Conservation (phyloP, 1,140 invertebrate genomes). For the Leptinotarsa undecemlineata region DNA sequence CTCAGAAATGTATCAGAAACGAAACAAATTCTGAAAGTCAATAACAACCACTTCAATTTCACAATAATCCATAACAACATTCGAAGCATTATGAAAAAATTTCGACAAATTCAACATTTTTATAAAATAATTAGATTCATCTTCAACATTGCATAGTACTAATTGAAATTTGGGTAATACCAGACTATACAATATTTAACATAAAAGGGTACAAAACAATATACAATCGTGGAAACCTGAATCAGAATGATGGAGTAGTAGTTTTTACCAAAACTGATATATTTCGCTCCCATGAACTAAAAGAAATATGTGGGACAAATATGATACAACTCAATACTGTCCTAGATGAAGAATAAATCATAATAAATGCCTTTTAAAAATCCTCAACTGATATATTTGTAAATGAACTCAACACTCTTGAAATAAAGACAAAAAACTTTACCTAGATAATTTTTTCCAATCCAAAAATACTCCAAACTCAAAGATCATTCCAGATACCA, state of each 20-base stretch:
- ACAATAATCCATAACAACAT: neutral
- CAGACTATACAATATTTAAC: neutral
- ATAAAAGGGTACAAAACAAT: neutral
- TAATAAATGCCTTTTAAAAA: neutral
- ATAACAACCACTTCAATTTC: neutral
- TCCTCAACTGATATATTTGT: neutral
- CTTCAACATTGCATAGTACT: neutral
- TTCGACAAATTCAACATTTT: neutral
- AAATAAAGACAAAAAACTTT: neutral
- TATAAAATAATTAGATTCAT: neutral
- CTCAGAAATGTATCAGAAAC: neutral
- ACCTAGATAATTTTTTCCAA: neutral
- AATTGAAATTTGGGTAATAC: neutral
- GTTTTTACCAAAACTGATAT: neutral
- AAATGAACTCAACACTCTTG: neutral
- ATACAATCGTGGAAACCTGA: conserved; percentile 10
- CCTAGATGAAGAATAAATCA: neutral
- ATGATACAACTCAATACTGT: neutral
- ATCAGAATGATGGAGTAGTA: conserved; percentile 8
- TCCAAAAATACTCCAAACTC: neutral
- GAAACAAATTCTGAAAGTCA: neutral
- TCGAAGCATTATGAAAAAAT: neutral
- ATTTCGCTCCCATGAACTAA: neutral
- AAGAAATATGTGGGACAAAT: conserved; percentile 13
- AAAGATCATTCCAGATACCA: no score